Percentiles rank a stretch among this genome's conserved stretches.
These are phyloP conservation scores for Trissolcus brochymenae DNA, from an alignment of 2,888 invertebrate genomes.

Conservation along the genomic window DNA sequence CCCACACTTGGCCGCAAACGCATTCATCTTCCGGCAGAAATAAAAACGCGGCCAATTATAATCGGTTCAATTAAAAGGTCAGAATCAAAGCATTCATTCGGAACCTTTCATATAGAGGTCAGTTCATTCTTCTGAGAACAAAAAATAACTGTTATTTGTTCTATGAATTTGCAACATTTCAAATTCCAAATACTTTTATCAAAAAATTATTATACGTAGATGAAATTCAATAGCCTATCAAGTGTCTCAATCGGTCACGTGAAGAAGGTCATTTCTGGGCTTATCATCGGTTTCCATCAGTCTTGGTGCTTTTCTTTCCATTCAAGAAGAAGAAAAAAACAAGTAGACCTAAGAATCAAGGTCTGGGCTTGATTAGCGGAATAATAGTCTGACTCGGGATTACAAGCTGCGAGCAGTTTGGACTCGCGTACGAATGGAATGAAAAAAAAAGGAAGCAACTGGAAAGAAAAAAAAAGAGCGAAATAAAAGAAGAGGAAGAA, in stretches of 20 bases:
- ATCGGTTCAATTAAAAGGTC: slow-evolving; percentile 29
- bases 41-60: slow-evolving; percentile 24
- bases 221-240: background rate
- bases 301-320: slow-evolving; percentile 14
- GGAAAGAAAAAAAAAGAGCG: slow-evolving; percentile 9
- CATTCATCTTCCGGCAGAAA: slow-evolving; percentile 54
- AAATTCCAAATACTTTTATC: background rate
- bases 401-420: slow-evolving; percentile 36
- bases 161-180: background rate
- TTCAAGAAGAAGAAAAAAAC: slow-evolving; percentile 1
- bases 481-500: slow-evolving; percentile 32
- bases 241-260: background rate
- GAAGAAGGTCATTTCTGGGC: slow-evolving; percentile 4
- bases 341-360: slow-evolving; percentile 14
- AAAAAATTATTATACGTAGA: background rate
- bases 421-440: slow-evolving; percentile 35
- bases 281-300: slow-evolving; percentile 20
- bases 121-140: background rate
- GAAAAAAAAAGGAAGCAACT: slow-evolving; percentile 34
- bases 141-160: background rate
- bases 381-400: slow-evolving; percentile 22
- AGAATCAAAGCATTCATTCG: slow-evolving; percentile 10
- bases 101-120: background rate
- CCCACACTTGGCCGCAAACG: slow-evolving; percentile 71
- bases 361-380: slow-evolving; percentile 43